Percentiles rank a stretch among this genome's conserved stretches.
These are phyloP conservation scores for Holacanthella duospinosa DNA, from an alignment of 2,888 invertebrate species.

Conservation along the genomic window DNA sequence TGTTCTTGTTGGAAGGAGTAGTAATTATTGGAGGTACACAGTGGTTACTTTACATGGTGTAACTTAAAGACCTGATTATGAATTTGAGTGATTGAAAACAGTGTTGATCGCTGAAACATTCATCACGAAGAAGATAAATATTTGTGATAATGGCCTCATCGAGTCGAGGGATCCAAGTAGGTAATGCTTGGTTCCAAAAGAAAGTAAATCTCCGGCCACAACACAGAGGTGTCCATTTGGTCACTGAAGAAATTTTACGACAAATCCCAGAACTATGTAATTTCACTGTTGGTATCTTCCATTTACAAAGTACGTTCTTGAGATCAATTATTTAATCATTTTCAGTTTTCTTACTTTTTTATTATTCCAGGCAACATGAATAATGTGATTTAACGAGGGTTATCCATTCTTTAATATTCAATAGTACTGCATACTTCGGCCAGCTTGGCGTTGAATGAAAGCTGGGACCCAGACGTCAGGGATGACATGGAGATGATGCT, in stretches of 20 bases:
- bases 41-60: neutral
- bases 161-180: constrained; percentile 76
- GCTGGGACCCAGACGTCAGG: constrained; percentile 79
- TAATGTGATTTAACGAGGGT: no score
- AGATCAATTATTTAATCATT: neutral
- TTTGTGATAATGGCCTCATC: constrained; percentile 62
- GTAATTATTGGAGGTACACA: neutral
- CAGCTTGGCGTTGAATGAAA: constrained; percentile 92
- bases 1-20: neutral
- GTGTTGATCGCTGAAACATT: neutral
- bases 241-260: constrained; percentile 90
- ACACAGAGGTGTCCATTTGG: constrained; percentile 91
- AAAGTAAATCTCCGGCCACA: constrained; percentile 92
- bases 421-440: constrained; percentile 98
- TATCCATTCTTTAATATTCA: neutral
- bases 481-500: constrained; percentile 99
- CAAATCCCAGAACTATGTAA: constrained; percentile 88
- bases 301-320: constrained; percentile 87
- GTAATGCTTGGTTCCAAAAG: constrained; percentile 96
- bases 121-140: neutral
- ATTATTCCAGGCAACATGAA: neutral
- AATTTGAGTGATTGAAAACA: neutral
- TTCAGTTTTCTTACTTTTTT: neutral
- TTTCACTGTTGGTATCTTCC: constrained; percentile 89
- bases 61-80: neutral